A percentile compares a stretch with the other conserved stretches of the same genome.
Conservation (phyloP, 2,888 invertebrate species). For the Sycophila texana region DNA sequence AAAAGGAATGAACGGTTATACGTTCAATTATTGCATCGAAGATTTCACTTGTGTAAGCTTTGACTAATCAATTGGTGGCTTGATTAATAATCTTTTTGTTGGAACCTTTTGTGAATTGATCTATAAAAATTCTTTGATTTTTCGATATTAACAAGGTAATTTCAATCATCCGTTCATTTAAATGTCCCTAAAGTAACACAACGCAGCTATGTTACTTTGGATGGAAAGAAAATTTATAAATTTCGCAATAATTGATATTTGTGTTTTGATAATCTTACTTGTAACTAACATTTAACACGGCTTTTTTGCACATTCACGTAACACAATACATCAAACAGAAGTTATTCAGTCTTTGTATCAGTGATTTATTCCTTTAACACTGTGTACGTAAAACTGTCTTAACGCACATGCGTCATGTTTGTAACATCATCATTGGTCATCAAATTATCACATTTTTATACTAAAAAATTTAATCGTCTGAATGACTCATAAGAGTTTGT, state of each 20-base stretch:
- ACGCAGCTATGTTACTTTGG: too few relatives aligned
- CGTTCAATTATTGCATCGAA: conserved; percentile 34
- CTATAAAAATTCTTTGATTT: conserved; percentile 15
- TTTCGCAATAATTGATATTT: conserved; percentile 17
- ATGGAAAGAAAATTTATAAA: neutral
- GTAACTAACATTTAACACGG: conserved; percentile 42
- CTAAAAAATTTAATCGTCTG: conserved; percentile 46
- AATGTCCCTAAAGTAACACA: too few relatives aligned
- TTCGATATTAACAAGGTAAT: too few relatives aligned
- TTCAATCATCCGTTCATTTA: too few relatives aligned
- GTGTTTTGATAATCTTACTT: conserved; percentile 29
- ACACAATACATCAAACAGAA: conserved; percentile 3
- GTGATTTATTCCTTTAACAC: conserved; percentile 23
- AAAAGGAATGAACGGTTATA: conserved; percentile 44
- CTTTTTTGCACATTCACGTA: conserved; percentile 31
- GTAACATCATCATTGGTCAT: conserved; percentile 35
- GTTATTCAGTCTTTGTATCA: conserved; percentile 4
- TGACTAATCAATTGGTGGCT: conserved; percentile 53
- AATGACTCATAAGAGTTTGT: conserved; percentile 45
- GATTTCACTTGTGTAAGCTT: conserved; percentile 44
- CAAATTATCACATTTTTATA: neutral
- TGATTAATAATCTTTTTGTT: conserved; percentile 28
- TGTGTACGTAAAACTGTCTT: conserved; percentile 38
- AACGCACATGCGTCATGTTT: conserved; percentile 35
- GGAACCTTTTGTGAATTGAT: conserved; percentile 8